These are phyloP conservation scores for Eptesicus fuscus DNA, from an alignment of 2,113 vertebrate genomes.

Conservation along the genomic window DNA sequence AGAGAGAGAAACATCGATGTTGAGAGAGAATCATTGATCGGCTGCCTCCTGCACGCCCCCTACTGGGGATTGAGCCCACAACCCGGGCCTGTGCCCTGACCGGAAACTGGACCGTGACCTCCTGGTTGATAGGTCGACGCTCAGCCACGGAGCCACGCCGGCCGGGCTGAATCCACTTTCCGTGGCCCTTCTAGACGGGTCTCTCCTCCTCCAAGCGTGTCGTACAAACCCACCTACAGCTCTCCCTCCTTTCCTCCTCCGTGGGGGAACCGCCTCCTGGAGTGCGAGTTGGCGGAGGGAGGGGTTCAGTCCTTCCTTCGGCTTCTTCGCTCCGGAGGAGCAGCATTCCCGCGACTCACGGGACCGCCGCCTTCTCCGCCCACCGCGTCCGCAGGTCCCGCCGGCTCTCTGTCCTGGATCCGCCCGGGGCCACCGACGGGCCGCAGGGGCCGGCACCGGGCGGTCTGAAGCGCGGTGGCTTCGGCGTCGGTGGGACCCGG, in stretches of 20 bases:
- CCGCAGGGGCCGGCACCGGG: fast-evolving
- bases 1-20: too few relatives aligned
- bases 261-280: not conserved
- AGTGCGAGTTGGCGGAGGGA: not conserved
- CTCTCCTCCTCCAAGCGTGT: too few relatives aligned
- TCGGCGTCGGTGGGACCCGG: fast-evolving
- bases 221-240: fast-evolving
- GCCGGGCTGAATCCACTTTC: too few relatives aligned
- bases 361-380: fast-evolving
- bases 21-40: too few relatives aligned
- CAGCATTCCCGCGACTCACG: fast-evolving
- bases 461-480: fast-evolving
- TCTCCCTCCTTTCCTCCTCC: not conserved
- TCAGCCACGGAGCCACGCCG: too few relatives aligned
- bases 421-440: fast-evolving
- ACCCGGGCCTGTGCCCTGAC: too few relatives aligned
- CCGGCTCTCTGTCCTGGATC: not conserved
- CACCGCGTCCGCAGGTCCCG: fast-evolving
- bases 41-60: too few relatives aligned
- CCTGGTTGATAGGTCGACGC: too few relatives aligned
- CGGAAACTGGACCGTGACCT: too few relatives aligned
- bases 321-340: not conserved
- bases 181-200: fast-evolving
- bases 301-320: too few relatives aligned
- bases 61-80: too few relatives aligned